These are phyloP conservation scores for Cryptoprocta ferox DNA, from an alignment of 2,797 vertebrate species.

Conservation along the genomic window DNA sequence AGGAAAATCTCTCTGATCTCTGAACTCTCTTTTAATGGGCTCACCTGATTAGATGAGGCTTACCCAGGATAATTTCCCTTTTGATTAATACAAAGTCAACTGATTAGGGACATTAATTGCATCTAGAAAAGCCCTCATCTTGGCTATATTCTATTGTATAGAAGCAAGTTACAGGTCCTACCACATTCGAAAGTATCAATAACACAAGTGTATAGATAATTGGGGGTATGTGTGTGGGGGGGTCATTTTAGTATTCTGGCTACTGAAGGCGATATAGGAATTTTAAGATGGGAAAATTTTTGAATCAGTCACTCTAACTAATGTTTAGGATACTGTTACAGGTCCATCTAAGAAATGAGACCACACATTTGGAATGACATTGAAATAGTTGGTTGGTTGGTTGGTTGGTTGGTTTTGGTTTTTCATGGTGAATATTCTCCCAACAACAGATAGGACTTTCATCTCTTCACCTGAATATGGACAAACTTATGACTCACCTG, in stretches of 20 bases:
- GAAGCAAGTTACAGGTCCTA: neutral
- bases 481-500: neutral
- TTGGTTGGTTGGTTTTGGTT: neutral
- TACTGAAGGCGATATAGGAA: neutral
- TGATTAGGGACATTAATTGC: neutral
- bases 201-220: neutral
- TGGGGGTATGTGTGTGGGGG: neutral
- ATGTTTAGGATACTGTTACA: neutral
- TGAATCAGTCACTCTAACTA: neutral
- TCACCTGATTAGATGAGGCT: neutral
- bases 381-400: neutral
- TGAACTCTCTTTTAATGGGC: neutral
- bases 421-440: neutral
- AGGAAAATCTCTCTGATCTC: neutral
- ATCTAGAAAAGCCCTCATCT: neutral
- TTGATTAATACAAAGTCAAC: neutral
- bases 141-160: neutral
- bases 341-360: neutral
- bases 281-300: neutral
- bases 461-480: neutral
- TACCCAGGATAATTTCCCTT: neutral
- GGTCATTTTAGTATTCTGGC: neutral
- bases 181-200: neutral
- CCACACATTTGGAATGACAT: neutral
- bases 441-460: neutral